Conservation (phyloP, 2,888 invertebrate genomes). For the Helicoverpa assulta region DNA sequence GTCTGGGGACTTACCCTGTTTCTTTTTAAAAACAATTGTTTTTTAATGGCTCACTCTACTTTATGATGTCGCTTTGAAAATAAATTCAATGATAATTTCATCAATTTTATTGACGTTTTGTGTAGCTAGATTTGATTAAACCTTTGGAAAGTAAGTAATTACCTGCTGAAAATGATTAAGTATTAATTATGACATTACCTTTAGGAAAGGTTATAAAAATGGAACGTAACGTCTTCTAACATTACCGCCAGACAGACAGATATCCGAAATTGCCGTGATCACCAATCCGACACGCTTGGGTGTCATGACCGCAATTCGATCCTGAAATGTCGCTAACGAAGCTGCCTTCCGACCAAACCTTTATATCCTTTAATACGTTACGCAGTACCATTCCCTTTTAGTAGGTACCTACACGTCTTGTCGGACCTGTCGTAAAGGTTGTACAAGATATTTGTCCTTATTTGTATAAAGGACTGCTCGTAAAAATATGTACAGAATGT, state of each 20-base stretch:
- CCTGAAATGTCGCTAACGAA: slow-evolving; percentile 36
- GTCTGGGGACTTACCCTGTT: slow-evolving; percentile 29
- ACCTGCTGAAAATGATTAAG: too few species aligned
- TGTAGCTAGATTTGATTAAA: too few species aligned
- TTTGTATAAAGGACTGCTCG: slow-evolving; percentile 31
- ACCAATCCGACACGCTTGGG: slow-evolving; percentile 41
- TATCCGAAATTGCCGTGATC: slow-evolving; percentile 37
- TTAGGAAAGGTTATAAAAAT: too few species aligned
- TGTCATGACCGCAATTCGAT: slow-evolving; percentile 42
- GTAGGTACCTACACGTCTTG: slow-evolving; percentile 14
- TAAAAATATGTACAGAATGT: slow-evolving; percentile 51
- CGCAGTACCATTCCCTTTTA: slow-evolving; percentile 25
- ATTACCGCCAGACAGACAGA: slow-evolving; percentile 12
- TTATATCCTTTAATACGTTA: slow-evolving; percentile 34
- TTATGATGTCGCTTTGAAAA: not conserved
- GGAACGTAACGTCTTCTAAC: not conserved
- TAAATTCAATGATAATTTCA: not conserved
- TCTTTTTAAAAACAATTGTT: not conserved
- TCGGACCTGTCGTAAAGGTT: slow-evolving; percentile 30
- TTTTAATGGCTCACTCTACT: not conserved
- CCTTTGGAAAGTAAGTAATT: too few species aligned
- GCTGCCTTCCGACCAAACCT: slow-evolving; percentile 26
- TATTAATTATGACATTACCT: too few species aligned
- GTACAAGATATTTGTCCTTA: slow-evolving; percentile 8
- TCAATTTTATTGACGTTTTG: too few species aligned